Evolutionary conservation across 2,888 invertebrate species (phyloP).

Genomic region (Coenonympha glycerion): DNA sequence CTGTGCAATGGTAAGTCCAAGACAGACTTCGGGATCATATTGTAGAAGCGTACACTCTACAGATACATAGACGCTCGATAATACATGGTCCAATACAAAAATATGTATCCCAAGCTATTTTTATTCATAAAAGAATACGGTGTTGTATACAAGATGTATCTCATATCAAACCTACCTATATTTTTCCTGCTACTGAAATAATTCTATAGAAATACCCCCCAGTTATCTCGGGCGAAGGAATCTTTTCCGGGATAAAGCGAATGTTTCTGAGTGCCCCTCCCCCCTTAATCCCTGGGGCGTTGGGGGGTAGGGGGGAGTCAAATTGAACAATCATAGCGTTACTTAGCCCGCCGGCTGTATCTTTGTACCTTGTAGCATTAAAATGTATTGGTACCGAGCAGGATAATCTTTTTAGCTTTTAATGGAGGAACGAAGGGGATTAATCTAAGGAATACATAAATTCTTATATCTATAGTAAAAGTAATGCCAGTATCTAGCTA

Average conservation of each 20-base stretch:
- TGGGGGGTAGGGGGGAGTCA: slow-evolving; percentile 22
- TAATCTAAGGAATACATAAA: not conserved
- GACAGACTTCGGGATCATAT: too few species aligned
- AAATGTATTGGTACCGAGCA: not conserved
- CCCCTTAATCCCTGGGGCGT: slow-evolving; percentile 27
- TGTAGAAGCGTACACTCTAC: too few species aligned
- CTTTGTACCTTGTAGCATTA: slow-evolving; percentile 5
- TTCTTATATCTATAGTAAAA: too few species aligned
- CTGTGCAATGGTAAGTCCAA: too few species aligned
- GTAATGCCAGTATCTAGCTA: too few species aligned
- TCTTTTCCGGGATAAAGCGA: slow-evolving; percentile 17
- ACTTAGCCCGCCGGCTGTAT: slow-evolving; percentile 20
- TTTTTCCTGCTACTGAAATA: slow-evolving; percentile 1
- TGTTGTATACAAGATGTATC: not conserved
- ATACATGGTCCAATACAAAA: not conserved
- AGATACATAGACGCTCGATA: not conserved
- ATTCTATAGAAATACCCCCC: slow-evolving; percentile 10
- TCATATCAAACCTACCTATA: slow-evolving; percentile 3
- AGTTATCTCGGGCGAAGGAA: slow-evolving; percentile 11
- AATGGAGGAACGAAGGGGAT: not conserved
- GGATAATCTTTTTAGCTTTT: slow-evolving; percentile 8
- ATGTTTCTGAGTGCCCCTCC: slow-evolving; percentile 26
- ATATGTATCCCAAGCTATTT: not conserved
- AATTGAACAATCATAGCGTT: slow-evolving; percentile 39
- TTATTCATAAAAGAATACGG: not conserved